These are phyloP conservation scores for Tetramorium parvispinum DNA, from an alignment of 1,140 invertebrate species.

Conservation along the genomic window DNA sequence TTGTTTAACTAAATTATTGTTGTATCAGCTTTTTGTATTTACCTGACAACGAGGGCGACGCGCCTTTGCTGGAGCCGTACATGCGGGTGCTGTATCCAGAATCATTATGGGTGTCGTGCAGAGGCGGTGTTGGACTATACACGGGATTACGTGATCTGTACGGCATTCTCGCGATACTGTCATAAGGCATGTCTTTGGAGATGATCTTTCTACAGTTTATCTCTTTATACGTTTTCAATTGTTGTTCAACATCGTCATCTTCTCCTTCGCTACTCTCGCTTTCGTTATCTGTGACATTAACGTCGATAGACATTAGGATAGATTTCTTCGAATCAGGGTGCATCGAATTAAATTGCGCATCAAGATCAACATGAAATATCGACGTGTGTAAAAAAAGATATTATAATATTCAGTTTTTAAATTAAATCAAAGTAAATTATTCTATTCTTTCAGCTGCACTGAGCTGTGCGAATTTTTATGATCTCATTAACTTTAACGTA, in stretches of 20 bases:
- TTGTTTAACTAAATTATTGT: background rate
- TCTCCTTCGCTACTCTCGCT: slow-evolving; percentile 81
- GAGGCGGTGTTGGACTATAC: slow-evolving; percentile 81
- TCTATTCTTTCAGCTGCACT: too few relatives aligned
- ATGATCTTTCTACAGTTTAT: slow-evolving; percentile 69
- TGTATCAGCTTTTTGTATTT: background rate
- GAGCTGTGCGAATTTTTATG: background rate
- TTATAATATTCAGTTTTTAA: background rate
- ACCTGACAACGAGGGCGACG: slow-evolving; percentile 91
- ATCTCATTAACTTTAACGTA: background rate
- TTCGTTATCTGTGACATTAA: slow-evolving; percentile 74
- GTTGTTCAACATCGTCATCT: slow-evolving; percentile 74
- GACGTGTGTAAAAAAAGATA: background rate
- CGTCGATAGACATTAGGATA: background rate
- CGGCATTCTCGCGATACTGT: slow-evolving; percentile 80
- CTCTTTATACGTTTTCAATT: slow-evolving; percentile 70
- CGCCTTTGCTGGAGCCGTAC: slow-evolving; percentile 91
- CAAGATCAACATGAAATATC: background rate
- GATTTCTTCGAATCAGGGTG: background rate
- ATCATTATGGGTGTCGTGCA: slow-evolving; percentile 90
- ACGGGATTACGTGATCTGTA: slow-evolving; percentile 83
- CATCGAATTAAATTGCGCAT: background rate
- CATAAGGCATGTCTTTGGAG: slow-evolving; percentile 75
- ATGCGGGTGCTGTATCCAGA: slow-evolving; percentile 92
- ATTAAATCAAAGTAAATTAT: background rate